These are phyloP conservation scores for Natator depressus DNA, from an alignment of 2,113 vertebrate genomes.

Conservation along the genomic window DNA sequence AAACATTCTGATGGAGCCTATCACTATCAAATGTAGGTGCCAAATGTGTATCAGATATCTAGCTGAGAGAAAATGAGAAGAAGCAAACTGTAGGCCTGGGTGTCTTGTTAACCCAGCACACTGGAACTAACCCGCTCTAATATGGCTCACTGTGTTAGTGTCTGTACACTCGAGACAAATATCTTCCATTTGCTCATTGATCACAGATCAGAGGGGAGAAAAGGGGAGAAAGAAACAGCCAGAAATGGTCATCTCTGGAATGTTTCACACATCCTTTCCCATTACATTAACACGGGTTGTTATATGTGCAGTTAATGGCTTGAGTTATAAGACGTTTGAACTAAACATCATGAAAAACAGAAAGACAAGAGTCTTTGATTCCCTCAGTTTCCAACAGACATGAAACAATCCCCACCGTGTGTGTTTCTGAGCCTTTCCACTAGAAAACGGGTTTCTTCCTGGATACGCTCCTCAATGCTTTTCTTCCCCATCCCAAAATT, in stretches of 20 bases:
- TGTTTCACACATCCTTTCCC: not conserved
- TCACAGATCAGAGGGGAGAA: not conserved
- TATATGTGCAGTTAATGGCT: not conserved
- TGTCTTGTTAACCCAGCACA: not conserved
- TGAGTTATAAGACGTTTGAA: not conserved
- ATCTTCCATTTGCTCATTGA: not conserved
- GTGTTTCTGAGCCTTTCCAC: constrained; percentile 60
- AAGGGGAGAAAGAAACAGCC: not conserved
- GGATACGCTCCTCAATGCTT: constrained; percentile 70
- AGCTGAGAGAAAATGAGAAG: not conserved
- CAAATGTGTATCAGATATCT: not conserved
- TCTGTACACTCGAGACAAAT: not conserved
- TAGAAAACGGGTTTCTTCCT: constrained; percentile 83
- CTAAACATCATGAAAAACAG: not conserved
- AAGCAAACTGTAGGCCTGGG: not conserved
- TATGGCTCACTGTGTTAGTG: not conserved
- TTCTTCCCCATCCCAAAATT: constrained; percentile 78
- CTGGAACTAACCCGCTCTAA: not conserved
- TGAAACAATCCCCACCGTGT: constrained; percentile 60
- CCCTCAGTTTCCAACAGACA: not conserved
- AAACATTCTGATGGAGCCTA: not conserved
- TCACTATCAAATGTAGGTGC: not conserved
- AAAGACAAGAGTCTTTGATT: not conserved
- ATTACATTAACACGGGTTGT: not conserved
- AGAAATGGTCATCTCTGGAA: not conserved